Percentiles rank a stretch among this genome's conserved stretches.
Conservation (phyloP, 2,888 invertebrate species). For the Rhorus exstirpatorius region DNA sequence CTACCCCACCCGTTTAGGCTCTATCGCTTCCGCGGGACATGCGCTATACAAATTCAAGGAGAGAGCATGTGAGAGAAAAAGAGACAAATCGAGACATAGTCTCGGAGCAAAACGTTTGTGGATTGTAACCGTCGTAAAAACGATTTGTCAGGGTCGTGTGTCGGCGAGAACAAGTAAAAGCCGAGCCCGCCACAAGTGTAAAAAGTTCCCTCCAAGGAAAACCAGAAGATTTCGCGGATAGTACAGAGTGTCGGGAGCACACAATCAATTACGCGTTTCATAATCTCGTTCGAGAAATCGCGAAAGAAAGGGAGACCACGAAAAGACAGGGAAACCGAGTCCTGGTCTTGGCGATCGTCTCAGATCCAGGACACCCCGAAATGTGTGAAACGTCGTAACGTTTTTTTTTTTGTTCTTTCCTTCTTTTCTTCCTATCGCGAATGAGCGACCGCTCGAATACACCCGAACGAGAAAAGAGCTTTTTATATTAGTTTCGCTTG, state of each 20-base stretch:
- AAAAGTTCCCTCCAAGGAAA: constrained; percentile 18
- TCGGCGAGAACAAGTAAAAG: constrained; percentile 52
- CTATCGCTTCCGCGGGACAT: constrained; percentile 10
- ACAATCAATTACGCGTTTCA: constrained; percentile 71
- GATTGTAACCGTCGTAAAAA: constrained; percentile 48
- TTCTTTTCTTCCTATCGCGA: constrained; percentile 16
- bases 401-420: constrained; percentile 4
- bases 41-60: not conserved
- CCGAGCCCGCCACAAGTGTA: not conserved
- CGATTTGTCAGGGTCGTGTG: constrained; percentile 65
- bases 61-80: constrained; percentile 25
- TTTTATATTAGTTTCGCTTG: constrained; percentile 58
- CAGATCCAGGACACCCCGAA: constrained; percentile 20
- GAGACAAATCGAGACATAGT: constrained; percentile 25
- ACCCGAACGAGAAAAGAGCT: constrained; percentile 38
- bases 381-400: constrained; percentile 39
- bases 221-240: constrained; percentile 46
- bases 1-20: not conserved
- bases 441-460: constrained; percentile 33
- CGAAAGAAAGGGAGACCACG: constrained; percentile 13
- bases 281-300: constrained; percentile 68
- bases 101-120: constrained; percentile 30
- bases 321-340: constrained; percentile 35
- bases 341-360: constrained; percentile 36
- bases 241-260: constrained; percentile 44